Evolutionary conservation across 2,797 vertebrate species (phyloP), one percentile per base, ranked within the genome.

Genomic region (Typhlichthys eigenmanni): DNA sequence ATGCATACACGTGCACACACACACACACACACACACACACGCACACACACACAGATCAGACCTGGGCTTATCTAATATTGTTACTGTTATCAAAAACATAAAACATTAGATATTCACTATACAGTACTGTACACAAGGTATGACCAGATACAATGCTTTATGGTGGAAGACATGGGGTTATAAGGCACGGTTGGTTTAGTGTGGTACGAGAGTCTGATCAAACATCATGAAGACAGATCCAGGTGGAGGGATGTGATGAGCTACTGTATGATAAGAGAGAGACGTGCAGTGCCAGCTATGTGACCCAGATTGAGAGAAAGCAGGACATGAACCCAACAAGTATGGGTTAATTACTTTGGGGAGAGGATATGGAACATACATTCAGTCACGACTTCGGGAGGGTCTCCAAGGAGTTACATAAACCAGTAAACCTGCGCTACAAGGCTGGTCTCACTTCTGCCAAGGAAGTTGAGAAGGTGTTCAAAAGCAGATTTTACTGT

Each of bases 301-400:
- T 88, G 90, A 89, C 90, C 89, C 84, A 91, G 86, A 88, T 91
- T 87, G 85, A 83, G 82, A 76, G 76, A 90, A 91, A 87, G 84
- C 85, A 85, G 86, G 81, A 89, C 79, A 72, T 86, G 88, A 91
- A 89, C 90, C 82, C 80, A 89, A 87, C 82, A 77, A 81, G 87
- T 74, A 72, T 76, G 85, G 91, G 88, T 92, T 92, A 93, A 93
- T 92, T 92, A 90, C 89, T 86, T 90, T 66, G 81, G 88, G 89
- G 86, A 91, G 84, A 89, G 53, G 71, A 80, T 78, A 89, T 78
- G 69, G 67, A 81, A 74, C 64, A 72, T 87, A 87, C 87, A 87
- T 85, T 88, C 85, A 85, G 86, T 81, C 85, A 81, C 61, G 66
- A 80, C 74, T 70, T 60, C 71, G 65, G 65, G 64, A 68, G 52